Base-by-base conservation (phyloP, 2,888 invertebrate species). In the Dexiosoma caninum region DNA sequence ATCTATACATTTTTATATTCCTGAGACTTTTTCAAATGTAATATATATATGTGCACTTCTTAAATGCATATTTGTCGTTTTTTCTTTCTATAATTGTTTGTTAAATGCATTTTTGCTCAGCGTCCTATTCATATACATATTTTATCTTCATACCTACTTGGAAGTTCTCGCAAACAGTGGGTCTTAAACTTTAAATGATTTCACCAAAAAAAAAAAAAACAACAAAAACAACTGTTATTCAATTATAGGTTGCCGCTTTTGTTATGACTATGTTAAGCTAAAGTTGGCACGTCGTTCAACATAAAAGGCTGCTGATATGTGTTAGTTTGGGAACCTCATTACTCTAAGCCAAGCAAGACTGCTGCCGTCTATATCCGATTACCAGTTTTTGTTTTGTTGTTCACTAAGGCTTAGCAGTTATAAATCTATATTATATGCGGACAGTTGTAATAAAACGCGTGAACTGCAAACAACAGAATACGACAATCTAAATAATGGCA, bases 361-460 rank as follows among this genome's bases (percentile, higher is more conserved):
- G 66, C 44, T 69, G 27, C 42, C 49, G 30, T 49, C 53, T 69
- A 53, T 69, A 74, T 74, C 32, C 55, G 60, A 70, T 57, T 74
- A 66, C 55, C 62, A 59, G 59, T 64, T 66, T 57, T 77, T 49
- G 46, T 53, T 69, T 60, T 64, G 49, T 49, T 60, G 60, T 74
- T 78, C 62, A 55, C 62, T 69, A 46, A 49, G 62, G 55, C 77
- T 64, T 74, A 49, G 59, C 62, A 60, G 72, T 71, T 42, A 64
- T 64, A 71, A 71, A 71, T 78, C 64, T 71, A 71, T 71, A 71
- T 40, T 78, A 71, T 78, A 64, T 51, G 49, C 57, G 55, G 66
- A 27, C 76, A 81, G 77, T 81, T 77, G 81, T 74, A 81, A 64
- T 64, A 77, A 67, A 77, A 77, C 76, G 81, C 76, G 76, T 77